phyloP scores from a whole-genome alignment of 2,888 invertebrate genomes.

The Venusia cambrica region DNA sequence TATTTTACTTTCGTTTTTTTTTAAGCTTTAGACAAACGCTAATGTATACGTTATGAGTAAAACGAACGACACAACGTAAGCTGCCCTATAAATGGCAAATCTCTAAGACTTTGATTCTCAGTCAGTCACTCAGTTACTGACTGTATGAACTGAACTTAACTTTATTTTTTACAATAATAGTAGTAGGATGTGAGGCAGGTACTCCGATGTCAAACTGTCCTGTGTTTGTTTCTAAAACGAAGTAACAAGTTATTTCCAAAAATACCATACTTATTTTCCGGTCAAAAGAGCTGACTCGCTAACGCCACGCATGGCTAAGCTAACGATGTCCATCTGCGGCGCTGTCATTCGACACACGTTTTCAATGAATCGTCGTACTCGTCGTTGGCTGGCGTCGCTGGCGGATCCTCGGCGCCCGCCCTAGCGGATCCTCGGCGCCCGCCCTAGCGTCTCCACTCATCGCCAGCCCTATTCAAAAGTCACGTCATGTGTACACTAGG shows the following conservation, averaged over 20 bases:
- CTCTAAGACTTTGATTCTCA: too few species aligned
- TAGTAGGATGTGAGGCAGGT: too few species aligned
- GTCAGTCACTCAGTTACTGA: too few species aligned
- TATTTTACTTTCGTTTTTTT: too few species aligned
- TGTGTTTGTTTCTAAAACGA: too few species aligned
- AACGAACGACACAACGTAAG: too few species aligned
- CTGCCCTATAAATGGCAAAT: too few species aligned
- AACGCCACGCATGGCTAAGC: constrained; percentile 29
- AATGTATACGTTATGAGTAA: too few species aligned
- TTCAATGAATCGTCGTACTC: constrained; percentile 64
- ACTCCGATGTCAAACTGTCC: too few species aligned
- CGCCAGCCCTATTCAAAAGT: constrained; percentile 50
- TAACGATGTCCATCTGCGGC: constrained; percentile 37
- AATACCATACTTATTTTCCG: constrained; percentile 32
- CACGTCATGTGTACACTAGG: constrained; percentile 48
- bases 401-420: constrained; percentile 48
- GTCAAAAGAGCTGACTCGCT: constrained; percentile 13
- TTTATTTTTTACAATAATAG: too few species aligned
- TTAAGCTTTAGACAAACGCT: too few species aligned
- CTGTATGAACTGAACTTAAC: too few species aligned
- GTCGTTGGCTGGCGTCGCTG: constrained; percentile 40
- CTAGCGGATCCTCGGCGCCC: constrained; percentile 49
- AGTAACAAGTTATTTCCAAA: constrained; percentile 9
- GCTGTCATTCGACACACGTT: constrained; percentile 67
- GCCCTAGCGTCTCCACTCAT: constrained; percentile 48